A percentile compares a stretch with the other conserved stretches of the same genome.
Evolutionary conservation across 2,797 vertebrate species (phyloP).

Genomic region (Margarornis squamiger): DNA sequence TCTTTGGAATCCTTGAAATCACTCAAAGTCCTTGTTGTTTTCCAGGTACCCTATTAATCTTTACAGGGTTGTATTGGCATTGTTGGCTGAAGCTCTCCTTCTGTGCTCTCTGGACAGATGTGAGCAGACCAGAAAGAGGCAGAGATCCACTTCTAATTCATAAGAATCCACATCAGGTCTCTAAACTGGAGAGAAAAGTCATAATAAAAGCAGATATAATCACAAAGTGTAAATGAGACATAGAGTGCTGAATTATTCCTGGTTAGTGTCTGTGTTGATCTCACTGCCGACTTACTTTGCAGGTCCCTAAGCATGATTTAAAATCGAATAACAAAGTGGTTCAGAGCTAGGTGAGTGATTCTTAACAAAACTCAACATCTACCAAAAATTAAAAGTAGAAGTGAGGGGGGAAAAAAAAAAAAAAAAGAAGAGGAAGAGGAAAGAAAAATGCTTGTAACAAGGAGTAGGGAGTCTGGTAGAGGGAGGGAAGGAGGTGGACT

Average conservation of each 20-base stretch:
- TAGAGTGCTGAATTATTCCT: background rate
- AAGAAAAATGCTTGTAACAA: background rate
- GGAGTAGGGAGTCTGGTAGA: background rate
- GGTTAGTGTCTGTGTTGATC: background rate
- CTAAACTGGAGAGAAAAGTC: constrained; percentile 58
- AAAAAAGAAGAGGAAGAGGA: background rate
- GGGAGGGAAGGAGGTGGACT: constrained; percentile 37
- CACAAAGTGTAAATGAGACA: constrained; percentile 28
- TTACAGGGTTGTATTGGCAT: constrained; percentile 69
- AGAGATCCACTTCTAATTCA: constrained; percentile 47
- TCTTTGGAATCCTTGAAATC: constrained; percentile 79
- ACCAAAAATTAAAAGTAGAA: background rate
- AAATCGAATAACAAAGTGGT: constrained; percentile 18
- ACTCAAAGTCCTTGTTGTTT: constrained; percentile 76
- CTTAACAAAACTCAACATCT: background rate
- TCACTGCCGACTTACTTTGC: constrained; percentile 15
- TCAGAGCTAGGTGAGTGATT: background rate
- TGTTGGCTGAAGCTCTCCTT: constrained; percentile 27
- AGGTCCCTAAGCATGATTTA: constrained; percentile 1
- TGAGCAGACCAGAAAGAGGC: constrained; percentile 11
- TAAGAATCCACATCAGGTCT: constrained; percentile 26
- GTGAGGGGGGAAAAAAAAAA: background rate
- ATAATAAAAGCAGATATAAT: constrained; percentile 49
- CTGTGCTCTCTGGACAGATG: constrained; percentile 22
- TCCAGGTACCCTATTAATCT: constrained; percentile 78